phyloP scores from a whole-genome alignment of 2,797 vertebrate species.

The Pempheris klunzingeri region DNA sequence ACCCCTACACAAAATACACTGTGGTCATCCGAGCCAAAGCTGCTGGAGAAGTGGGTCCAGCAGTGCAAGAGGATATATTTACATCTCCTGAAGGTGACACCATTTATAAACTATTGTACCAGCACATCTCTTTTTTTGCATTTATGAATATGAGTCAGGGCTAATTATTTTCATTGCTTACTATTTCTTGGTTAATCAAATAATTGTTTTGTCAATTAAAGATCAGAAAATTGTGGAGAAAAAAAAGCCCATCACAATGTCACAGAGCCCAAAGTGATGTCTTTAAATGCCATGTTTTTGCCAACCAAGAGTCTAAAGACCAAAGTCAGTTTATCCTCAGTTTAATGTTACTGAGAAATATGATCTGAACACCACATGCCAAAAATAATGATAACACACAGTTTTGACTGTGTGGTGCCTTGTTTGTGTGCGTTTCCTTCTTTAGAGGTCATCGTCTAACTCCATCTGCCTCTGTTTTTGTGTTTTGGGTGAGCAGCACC shows the following conservation, averaged over 20 bases:
- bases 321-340: neutral
- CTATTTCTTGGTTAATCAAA: neutral
- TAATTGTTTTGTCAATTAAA: neutral
- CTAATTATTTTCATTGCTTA: neutral
- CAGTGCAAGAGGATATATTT: slow-evolving; percentile 82
- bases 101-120: neutral
- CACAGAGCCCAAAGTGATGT: neutral
- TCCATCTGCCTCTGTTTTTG: slow-evolving; percentile 13
- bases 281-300: neutral
- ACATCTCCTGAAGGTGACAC: slow-evolving; percentile 91
- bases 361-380: neutral
- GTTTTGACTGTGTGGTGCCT: neutral
- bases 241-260: neutral
- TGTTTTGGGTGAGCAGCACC: slow-evolving; percentile 84
- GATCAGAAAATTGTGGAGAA: neutral
- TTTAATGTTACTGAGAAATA: neutral
- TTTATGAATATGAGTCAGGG: neutral
- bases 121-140: neutral
- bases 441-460: neutral
- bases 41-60: slow-evolving; percentile 91
- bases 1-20: slow-evolving; percentile 89
- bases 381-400: neutral
- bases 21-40: slow-evolving; percentile 90
- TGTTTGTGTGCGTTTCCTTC: neutral
- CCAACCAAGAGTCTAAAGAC: neutral